These are phyloP conservation scores for Threskiornis aethiopicus DNA, from an alignment of 2,797 vertebrate genomes.

Conservation along the genomic window DNA sequence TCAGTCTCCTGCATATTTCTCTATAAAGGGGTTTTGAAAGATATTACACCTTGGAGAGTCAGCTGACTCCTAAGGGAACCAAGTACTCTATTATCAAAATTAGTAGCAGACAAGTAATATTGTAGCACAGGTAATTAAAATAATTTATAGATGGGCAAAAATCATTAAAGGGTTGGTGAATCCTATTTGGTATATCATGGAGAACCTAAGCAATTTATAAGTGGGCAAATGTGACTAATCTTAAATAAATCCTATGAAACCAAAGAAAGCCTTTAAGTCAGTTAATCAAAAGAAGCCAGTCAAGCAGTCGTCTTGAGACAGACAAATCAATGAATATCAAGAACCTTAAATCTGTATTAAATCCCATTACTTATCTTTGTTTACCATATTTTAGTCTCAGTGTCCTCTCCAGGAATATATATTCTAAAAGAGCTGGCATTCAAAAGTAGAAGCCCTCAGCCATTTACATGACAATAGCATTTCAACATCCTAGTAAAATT, in stretches of 20 bases:
- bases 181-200: neutral
- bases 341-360: slow-evolving; percentile 39
- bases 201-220: slow-evolving; percentile 2
- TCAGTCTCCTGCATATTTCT: neutral
- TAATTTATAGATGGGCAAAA: neutral
- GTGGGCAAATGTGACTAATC: slow-evolving; percentile 1
- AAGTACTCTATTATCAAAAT: neutral
- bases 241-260: slow-evolving; percentile 45
- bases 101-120: neutral
- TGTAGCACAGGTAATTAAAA: slow-evolving; percentile 11
- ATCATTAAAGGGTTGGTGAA: neutral
- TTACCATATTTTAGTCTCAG: slow-evolving; percentile 30
- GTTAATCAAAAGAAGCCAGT: slow-evolving; percentile 49
- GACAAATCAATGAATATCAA: slow-evolving; percentile 46
- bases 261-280: slow-evolving; percentile 40
- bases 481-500: neutral
- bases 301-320: neutral
- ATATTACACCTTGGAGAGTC: neutral
- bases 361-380: slow-evolving; percentile 45
- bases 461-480: neutral
- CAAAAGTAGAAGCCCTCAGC: neutral
- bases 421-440: neutral
- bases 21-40: neutral
- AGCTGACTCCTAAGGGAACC: neutral
- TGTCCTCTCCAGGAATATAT: neutral